Conservation (phyloP, 2,113 vertebrate genomes). For the Lutjanus erythropterus region DNA sequence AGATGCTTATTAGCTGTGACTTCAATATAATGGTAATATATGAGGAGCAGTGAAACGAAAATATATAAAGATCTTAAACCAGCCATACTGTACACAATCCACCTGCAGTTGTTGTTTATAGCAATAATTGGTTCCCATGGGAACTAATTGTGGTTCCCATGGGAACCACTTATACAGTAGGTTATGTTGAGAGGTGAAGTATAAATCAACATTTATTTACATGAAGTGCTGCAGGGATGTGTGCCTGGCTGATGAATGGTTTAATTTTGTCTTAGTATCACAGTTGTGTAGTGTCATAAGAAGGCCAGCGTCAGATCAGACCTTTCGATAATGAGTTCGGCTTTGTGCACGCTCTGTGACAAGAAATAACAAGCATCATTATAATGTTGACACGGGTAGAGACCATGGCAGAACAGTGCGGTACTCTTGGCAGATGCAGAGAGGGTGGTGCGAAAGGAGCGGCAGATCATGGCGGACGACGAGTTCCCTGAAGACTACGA, state of each 20-base stretch:
- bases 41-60: not conserved
- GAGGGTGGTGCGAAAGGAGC: slow-evolving; percentile 38
- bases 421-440: slow-evolving; percentile 66
- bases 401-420: not conserved
- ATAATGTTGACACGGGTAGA: not conserved
- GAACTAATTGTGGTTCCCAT: slow-evolving; percentile 39
- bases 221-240: slow-evolving; percentile 8
- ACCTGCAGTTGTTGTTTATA: not conserved
- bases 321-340: no score
- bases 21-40: not conserved
- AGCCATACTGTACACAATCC: not conserved
- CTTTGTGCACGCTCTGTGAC: not conserved
- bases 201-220: slow-evolving; percentile 11
- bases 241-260: not conserved
- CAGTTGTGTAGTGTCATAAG: not conserved
- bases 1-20: not conserved
- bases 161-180: slow-evolving; percentile 22
- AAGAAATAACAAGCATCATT: not conserved
- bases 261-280: not conserved
- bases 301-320: no score
- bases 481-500: slow-evolving; percentile 51
- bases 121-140: slow-evolving; percentile 49
- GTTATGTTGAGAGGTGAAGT: slow-evolving; percentile 2
- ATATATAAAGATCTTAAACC: not conserved
- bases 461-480: slow-evolving; percentile 55